Base-by-base conservation (phyloP, 2,888 invertebrate genomes). In the Cheilosia pagana region DNA sequence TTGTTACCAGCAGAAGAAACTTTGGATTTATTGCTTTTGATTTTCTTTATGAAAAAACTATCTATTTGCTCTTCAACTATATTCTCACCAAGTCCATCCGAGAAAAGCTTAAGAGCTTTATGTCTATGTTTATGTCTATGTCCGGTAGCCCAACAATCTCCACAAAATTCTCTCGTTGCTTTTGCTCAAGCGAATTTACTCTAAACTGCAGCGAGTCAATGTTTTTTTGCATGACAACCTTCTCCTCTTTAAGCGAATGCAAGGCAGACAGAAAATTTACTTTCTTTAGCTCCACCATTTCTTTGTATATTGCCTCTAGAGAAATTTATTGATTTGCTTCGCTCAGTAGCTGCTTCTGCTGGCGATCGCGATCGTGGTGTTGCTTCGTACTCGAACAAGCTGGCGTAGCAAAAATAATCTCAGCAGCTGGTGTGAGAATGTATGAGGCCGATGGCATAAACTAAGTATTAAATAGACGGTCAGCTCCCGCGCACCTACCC, bases 21-120 rank as follows among this genome's bases (percentile, higher is more conserved):
- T n/a, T 3, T 41, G 1, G 41, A 41, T 1, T 41, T 41, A 41
- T 41, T n/a, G 41, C 2, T 41, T 41, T n/a, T 41, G n/a, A 41
- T 41, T 41, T 41, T 41, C n/a, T 41, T 41, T n/a, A 6, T 41
- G 41, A n/a, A n/a, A 41, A 41, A 41, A 41, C n/a, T 41, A n/a
- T 41, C 5, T 41, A 41, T 41, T 41, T n/a, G n/a, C 0, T n/a
- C 14, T 6, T n/a, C 41, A 35, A 12, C 35, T 35, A 35, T 35
- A 12, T 35, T 35, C 3, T 35, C 35, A 35, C 12, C 35, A 35
- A 31, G 31, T 31, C 31, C 31, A 31, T 31, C 10, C 2, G 10
- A 31, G 31, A 31, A 31, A 31, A 31, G 31, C 31, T 31, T 31
- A 31, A 31, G 10, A 8, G 31, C 31, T 31, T 31, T 31, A 10